These are phyloP conservation scores for Macrocentrus cingulum DNA, from an alignment of 1,140 invertebrate species.

Conservation along the genomic window DNA sequence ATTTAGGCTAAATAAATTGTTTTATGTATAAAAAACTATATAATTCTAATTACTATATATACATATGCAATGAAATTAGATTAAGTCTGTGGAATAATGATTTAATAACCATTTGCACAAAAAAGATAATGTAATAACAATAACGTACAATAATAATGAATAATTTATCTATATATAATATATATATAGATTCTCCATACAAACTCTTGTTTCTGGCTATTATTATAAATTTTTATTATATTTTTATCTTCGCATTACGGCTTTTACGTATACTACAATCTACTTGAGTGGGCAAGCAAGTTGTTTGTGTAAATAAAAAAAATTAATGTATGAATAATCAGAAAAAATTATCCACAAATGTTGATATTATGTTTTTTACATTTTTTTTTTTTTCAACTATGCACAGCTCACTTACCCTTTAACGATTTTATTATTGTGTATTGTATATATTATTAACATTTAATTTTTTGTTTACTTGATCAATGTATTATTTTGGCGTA, in stretches of 20 bases:
- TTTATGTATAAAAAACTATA: no score
- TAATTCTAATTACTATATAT: no score
- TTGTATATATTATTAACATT: conserved; percentile 31
- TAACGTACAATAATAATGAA: conserved; percentile 50
- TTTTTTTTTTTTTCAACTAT: no score
- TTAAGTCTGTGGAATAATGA: no score
- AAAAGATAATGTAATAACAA: conserved; percentile 49
- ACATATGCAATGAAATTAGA: no score
- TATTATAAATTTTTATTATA: not conserved
- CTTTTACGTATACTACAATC: conserved; percentile 39
- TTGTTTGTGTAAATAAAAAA: not conserved
- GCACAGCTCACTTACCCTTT: conserved; percentile 22
- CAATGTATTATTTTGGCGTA: no score
- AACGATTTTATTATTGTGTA: conserved; percentile 30
- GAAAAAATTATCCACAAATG: no score
- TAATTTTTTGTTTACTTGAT: conserved; percentile 26
- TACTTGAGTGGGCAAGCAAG: conserved; percentile 36
- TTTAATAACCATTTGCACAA: conserved; percentile 33
- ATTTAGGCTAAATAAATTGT: no score
- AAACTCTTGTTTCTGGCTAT: conserved; percentile 33
- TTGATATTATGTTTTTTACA: no score
- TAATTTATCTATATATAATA: conserved; percentile 18
- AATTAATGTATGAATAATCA: no score
- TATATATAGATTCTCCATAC: conserved; percentile 38
- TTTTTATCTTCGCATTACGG: conserved; percentile 23